Evolutionary conservation across 2,888 invertebrate genomes (phyloP), one percentile per base, ranked within the genome.

Genomic region (Metalampra italica): DNA sequence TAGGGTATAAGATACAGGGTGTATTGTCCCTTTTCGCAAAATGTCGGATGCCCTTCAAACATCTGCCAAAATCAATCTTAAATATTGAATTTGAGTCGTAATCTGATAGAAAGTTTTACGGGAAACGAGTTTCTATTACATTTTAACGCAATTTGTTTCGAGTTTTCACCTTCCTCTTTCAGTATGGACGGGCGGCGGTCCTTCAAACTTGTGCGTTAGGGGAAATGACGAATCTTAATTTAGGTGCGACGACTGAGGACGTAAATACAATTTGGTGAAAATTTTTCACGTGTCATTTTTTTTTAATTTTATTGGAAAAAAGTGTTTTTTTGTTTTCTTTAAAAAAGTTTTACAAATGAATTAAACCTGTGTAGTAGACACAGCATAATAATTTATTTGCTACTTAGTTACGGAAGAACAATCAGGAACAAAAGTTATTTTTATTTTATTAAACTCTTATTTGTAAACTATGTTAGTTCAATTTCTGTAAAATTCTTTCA

Each of bases 61-160:
- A 79, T 83, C 82, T 86, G 87, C 83, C 78, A 78, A 75, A 87
- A 87, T 88, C 89, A 89, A 89, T 89, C 88, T 86, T 83, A 86
- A 86, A 88, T 87, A 89, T 89, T 87, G 85, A 89, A 88, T 89
- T 89, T 87, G 79, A 78, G 62, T 72, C 78, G 84, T 88, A 88
- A 89, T 88, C 82, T 71, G 78, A 80, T 83, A 79, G 78, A 82
- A 88, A 88, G 71, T 87, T 88, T 84, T 74, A 78, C 82, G 79
- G 80, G 80, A 85, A 84, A 85, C 84, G 83, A 82, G 82, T 85
- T 82, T 85, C 84, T 84, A 87, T 89, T 88, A 86, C 87, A 73
- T 79, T 87, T 84, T 86, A 87, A 88, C 80, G 66, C 85, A 87
- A 88, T 88, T 89, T 88, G 82, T 84, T 81, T 74, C 78, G 79